Conservation (phyloP, 1,140 invertebrate species). For the Pseudomyrmex gracilis region DNA sequence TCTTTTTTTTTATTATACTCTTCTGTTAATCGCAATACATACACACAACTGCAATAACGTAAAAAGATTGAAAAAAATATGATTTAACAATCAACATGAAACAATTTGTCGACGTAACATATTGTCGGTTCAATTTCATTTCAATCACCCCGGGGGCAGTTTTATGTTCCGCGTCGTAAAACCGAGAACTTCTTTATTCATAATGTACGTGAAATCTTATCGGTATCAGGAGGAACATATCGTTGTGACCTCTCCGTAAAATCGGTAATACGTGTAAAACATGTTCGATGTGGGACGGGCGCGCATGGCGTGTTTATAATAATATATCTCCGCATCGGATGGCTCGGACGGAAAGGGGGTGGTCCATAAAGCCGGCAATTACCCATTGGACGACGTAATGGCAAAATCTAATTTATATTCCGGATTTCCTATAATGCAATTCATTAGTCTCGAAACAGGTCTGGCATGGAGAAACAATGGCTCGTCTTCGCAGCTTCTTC, state of each 20-base stretch:
- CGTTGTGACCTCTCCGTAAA: neutral
- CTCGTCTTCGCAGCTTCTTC: slow-evolving; percentile 59
- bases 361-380: slow-evolving; percentile 72
- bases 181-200: slow-evolving; percentile 35
- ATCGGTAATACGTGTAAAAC: slow-evolving; percentile 18
- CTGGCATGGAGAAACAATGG: slow-evolving; percentile 72
- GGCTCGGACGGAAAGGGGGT: slow-evolving; percentile 15
- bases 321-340: slow-evolving; percentile 19
- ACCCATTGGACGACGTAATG: slow-evolving; percentile 72
- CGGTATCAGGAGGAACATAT: slow-evolving; percentile 29
- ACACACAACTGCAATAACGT: too few relatives aligned
- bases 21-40: too few relatives aligned
- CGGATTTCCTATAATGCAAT: slow-evolving; percentile 79
- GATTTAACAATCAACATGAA: too few relatives aligned
- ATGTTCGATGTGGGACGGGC: neutral
- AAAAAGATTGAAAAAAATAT: too few relatives aligned
- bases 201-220: slow-evolving; percentile 5
- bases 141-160: neutral
- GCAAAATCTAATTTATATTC: slow-evolving; percentile 79
- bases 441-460: slow-evolving; percentile 73
- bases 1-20: neutral
- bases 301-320: slow-evolving; percentile 29
- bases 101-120: too few relatives aligned
- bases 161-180: slow-evolving; percentile 12
- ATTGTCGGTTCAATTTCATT: neutral